phyloP scores from a whole-genome alignment of 2,888 invertebrate genomes.

The Ormyrus pomaceus region DNA sequence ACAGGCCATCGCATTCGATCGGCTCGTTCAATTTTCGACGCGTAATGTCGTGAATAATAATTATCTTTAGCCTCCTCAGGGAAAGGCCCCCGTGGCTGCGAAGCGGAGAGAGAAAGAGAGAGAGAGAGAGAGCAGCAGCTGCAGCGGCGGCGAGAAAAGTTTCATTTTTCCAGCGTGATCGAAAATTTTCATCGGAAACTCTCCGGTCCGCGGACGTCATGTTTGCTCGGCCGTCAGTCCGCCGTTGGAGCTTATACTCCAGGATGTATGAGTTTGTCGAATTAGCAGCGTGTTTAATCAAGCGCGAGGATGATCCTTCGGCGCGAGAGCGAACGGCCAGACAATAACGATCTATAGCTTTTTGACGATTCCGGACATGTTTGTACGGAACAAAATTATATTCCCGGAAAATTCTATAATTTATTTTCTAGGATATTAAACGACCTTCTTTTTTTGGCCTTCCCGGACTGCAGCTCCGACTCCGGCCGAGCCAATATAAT shows the following conservation, averaged over 20 bases:
- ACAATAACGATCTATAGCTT: conserved; percentile 58
- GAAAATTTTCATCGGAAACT: conserved; percentile 66
- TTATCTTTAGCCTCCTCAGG: conserved; percentile 43
- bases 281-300: conserved; percentile 69
- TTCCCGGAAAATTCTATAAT: conserved; percentile 53
- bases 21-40: conserved; percentile 45
- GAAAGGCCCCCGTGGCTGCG: not conserved
- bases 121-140: too few relatives aligned
- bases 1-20: conserved; percentile 13
- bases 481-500: conserved; percentile 26
- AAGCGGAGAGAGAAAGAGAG: too few relatives aligned
- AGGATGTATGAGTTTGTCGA: conserved; percentile 70
- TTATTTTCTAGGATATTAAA: conserved; percentile 52
- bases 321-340: conserved; percentile 51
- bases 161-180: conserved; percentile 42
- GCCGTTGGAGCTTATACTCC: conserved; percentile 64
- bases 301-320: conserved; percentile 69
- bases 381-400: conserved; percentile 54
- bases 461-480: not conserved
- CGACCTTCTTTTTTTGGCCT: not conserved
- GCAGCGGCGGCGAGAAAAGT: conserved; percentile 5
- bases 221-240: conserved; percentile 68
- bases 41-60: conserved; percentile 56
- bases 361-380: conserved; percentile 54
- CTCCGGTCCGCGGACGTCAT: conserved; percentile 60